Conservation (phyloP, 2,797 vertebrate genomes). For the Dermochelys coriacea region DNA sequence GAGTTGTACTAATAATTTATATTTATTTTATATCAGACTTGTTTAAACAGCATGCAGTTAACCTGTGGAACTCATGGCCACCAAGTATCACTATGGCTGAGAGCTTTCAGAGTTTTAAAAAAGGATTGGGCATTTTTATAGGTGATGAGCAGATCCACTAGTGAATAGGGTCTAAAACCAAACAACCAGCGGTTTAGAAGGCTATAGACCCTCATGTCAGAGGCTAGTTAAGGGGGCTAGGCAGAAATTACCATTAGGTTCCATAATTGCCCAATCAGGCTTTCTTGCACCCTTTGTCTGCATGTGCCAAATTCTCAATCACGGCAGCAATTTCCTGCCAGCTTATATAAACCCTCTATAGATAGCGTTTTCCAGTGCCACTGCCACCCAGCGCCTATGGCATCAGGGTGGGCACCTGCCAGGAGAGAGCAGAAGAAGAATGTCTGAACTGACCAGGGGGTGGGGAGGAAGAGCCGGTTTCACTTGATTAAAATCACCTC, state of each 20-base stretch:
- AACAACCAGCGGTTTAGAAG: not conserved
- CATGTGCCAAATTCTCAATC: not conserved
- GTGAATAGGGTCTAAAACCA: not conserved
- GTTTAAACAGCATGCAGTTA: not conserved
- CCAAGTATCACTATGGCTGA: not conserved
- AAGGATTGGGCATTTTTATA: not conserved
- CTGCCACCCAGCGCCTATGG: not conserved
- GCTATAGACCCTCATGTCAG: not conserved
- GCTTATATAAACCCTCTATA: not conserved
- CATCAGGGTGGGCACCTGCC: not conserved
- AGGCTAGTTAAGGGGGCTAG: not conserved
- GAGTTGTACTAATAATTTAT: not conserved
- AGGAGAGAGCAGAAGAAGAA: not conserved
- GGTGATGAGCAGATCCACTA: not conserved
- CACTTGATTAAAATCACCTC: not conserved
- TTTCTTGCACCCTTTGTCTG: not conserved
- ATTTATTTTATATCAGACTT: not conserved
- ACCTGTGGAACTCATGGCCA: not conserved
- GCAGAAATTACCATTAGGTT: not conserved
- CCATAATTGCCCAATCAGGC: not conserved
- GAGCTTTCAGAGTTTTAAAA: not conserved
- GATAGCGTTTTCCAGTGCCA: not conserved
- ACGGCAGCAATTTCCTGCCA: not conserved
- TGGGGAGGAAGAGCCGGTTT: fast-evolving
- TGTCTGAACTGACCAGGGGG: not conserved